Evolutionary conservation across 1,140 invertebrate species (phyloP), one percentile per base, ranked within the genome.

Genomic region (Zaprionus vittiger): DNA sequence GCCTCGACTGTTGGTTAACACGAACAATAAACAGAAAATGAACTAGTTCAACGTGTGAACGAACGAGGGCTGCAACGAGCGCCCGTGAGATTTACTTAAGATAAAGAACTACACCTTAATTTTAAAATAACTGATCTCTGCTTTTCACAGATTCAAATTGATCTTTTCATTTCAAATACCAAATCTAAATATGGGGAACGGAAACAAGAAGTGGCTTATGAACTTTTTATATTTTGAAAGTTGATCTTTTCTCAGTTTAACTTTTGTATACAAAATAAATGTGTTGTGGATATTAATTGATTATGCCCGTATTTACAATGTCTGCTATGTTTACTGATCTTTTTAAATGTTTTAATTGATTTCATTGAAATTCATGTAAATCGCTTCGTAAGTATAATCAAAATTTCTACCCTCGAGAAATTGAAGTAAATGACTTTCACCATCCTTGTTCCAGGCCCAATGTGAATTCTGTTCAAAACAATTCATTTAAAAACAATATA

Each of bases 311-410:
- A 54, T 64, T 59, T 22, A 64, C 49, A 63, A 72, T 26, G 68
- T 65, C 2, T 54, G 22, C 38, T 57, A 15, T 24, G 11, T 24
- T 41, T 24, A 34, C 12, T n/a, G 7, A 73, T 38, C 17, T 20
- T 4, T 49, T 9, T 20, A 49, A 12, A 52, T 7, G 9, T 22
- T 22, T 20, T 52, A 52, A 14, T 24, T 6, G 4, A 47, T 17
- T 17, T 52, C 9, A 5, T 66, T 44, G 9, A 77, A 67, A 12
- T 17, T 47, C 22, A 77, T 67, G 12, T 67, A 73, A 34, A 77
- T 61, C 5, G 74, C 31, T 49, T 77, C 74, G 17, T 28, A 77
- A 2, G 62, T 52, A 22, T 77, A 77, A 56, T 73, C 69, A n/a
- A 41, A 73, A 26, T 77, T 77, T 47, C 11, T 61, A 1, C 63